phyloP scores from a whole-genome alignment of 2,888 invertebrate genomes.

The Dysmachus trigonus region DNA sequence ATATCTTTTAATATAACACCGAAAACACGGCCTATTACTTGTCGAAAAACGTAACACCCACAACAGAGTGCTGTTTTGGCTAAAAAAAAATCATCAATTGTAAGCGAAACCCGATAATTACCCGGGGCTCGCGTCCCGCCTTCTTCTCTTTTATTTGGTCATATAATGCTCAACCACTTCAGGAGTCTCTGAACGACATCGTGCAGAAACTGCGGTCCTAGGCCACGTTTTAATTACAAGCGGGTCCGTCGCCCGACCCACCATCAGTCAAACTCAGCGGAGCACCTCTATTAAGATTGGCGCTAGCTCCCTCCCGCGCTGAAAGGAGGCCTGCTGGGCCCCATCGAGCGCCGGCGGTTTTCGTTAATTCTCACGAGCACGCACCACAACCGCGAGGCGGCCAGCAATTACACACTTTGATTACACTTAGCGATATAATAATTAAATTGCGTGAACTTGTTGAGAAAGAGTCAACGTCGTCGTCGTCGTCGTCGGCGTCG shows the following conservation, averaged over 20 bases:
- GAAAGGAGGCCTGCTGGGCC: not conserved
- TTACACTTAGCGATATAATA: not conserved
- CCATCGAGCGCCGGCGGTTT: not conserved
- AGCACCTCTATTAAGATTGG: not conserved
- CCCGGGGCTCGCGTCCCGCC: not conserved
- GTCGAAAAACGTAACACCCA: not conserved
- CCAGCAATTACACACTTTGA: not conserved
- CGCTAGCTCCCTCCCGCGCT: not conserved
- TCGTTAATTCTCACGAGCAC: not conserved
- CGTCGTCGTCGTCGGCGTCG: too few species aligned
- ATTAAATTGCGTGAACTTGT: constrained; percentile 21
- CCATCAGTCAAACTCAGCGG: not conserved
- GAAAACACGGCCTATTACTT: not conserved
- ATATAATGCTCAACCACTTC: not conserved
- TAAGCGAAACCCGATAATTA: not conserved
- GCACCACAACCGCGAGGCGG: not conserved
- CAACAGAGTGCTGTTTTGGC: not conserved
- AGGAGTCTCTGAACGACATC: not conserved
- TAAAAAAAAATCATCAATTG: not conserved
- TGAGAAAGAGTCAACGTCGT: not conserved
- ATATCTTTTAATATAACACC: not conserved
- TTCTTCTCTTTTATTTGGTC: not conserved
- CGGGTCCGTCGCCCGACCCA: not conserved
- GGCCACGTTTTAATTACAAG: not conserved
- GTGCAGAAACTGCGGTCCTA: not conserved